A percentile compares a stretch with the other conserved stretches of the same genome.
Evolutionary conservation across 2,797 vertebrate species (phyloP).

Genomic region (Spea hammondii): DNA sequence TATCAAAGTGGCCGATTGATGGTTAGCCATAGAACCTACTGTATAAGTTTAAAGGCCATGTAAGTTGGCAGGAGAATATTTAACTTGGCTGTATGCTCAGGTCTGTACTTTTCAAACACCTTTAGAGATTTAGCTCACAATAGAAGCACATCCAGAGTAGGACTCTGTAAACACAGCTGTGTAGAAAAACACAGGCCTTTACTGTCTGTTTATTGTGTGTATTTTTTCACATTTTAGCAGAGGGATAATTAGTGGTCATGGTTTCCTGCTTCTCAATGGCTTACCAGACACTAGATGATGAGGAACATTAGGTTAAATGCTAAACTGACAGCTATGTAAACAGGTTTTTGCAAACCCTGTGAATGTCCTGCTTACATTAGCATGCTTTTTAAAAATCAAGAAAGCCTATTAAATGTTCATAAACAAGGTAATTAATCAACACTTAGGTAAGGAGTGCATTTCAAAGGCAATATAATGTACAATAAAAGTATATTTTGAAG

Average conservation of each 20-base stretch:
- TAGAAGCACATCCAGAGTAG: constrained; percentile 1
- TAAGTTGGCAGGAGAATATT: too few species aligned
- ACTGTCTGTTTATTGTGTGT: background rate
- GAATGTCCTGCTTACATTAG: background rate
- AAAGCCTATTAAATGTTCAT: background rate
- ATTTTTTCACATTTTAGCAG: background rate
- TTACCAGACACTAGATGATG: background rate
- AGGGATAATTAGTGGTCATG: constrained; percentile 12
- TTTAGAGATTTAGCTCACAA: background rate
- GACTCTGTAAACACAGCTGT: constrained; percentile 26
- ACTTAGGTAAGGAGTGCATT: too few species aligned
- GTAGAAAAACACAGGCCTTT: background rate
- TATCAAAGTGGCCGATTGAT: too few species aligned
- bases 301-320: background rate
- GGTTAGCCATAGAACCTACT: too few species aligned
- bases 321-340: constrained; percentile 9
- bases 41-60: too few species aligned
- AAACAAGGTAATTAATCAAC: background rate
- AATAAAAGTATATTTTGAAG: too few species aligned
- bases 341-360: background rate
- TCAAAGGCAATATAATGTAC: too few species aligned
- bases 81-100: background rate
- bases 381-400: background rate
- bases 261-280: constrained; percentile 25
- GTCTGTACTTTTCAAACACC: background rate